phyloP scores from a whole-genome alignment of 2,888 invertebrate genomes.

The Molanna angustata region DNA sequence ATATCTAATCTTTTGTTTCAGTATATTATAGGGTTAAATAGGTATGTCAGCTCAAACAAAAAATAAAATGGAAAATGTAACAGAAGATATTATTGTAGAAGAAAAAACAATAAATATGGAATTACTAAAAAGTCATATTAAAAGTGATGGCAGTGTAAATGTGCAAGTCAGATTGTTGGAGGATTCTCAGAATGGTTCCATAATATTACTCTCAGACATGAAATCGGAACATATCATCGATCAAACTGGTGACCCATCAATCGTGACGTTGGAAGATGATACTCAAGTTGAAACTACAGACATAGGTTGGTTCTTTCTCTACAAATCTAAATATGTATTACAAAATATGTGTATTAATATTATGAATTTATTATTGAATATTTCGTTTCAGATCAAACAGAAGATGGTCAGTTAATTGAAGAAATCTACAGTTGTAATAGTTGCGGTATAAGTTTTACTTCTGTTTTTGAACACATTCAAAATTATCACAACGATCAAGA shows the following conservation, averaged over 20 bases:
- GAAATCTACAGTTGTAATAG: conserved; percentile 63
- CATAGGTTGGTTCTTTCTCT: too few species aligned
- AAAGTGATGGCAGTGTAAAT: conserved; percentile 11
- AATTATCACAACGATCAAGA: conserved; percentile 66
- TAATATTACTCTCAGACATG: conserved; percentile 16
- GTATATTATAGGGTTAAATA: too few species aligned
- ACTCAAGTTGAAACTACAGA: too few species aligned
- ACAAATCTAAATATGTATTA: too few species aligned
- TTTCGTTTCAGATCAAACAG: conserved; percentile 19
- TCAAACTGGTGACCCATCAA: too few species aligned
- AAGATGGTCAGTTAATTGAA: conserved; percentile 34
- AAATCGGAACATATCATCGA: conserved; percentile 15
- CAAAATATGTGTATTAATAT: background rate
- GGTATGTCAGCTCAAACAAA: too few species aligned
- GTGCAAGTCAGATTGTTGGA: conserved; percentile 20
- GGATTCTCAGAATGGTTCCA: conserved; percentile 13
- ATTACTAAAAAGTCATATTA: conserved; percentile 14
- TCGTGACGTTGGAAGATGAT: too few species aligned
- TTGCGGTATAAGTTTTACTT: conserved; percentile 62
- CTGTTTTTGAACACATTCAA: conserved; percentile 63
- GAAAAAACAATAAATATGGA: conserved; percentile 27
- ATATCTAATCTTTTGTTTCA: too few species aligned
- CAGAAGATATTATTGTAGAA: conserved; percentile 12
- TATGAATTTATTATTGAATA: too few species aligned
- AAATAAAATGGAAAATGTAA: conserved; percentile 1